Evolutionary conservation across 1,140 invertebrate species (phyloP), one percentile per base, ranked within the genome.

Genomic region (Copidosoma floridanum): DNA sequence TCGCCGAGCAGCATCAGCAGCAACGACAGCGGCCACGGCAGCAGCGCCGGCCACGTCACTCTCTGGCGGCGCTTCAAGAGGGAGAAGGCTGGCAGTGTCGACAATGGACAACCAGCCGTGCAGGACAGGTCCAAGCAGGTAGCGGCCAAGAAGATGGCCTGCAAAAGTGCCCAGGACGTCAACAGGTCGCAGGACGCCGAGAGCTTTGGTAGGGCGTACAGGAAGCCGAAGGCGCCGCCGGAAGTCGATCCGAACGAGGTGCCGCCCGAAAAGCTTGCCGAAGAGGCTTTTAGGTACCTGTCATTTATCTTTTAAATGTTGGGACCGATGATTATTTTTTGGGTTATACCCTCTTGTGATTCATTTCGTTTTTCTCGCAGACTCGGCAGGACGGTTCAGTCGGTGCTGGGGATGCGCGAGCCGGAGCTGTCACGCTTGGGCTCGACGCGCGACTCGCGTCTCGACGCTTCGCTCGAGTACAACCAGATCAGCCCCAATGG

Each of bases 321-420:
- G n/a, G 7, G 5, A 0, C 2, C 18, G 14, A n/a, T 2, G 7
- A 40, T 16, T n/a, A 40, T 16, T 41, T 21, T 38, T n/a, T n/a
- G n/a, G n/a, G n/a, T n/a, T n/a, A n/a, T n/a, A n/a, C n/a, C n/a
- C n/a, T n/a, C n/a, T n/a, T n/a, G n/a, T n/a, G n/a, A n/a, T n/a
- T n/a, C 10, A 38, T 40, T 38, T 38, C 2, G 21, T 29, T 47
- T 37, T 40, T 7, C 5, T 37, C 26, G 12, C 32, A 61, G 52
- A 40, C 74, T 89, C 44, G 79, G 86, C 65, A 79, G 87, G 59
- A 88, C 86, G 5, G 84, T 87, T 35, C 84, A 88, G 60, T 88
- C 87, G 12, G 71, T 89, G 16, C 65, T 89, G 26, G 75, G 82
- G 57, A 88, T 85, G 50, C 81, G 83, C 60, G 86, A 88, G 62